A percentile compares a stretch with the other conserved stretches of the same genome.
These are phyloP conservation scores for Typhlichthys eigenmanni DNA, from an alignment of 2,797 vertebrate species.

Conservation along the genomic window DNA sequence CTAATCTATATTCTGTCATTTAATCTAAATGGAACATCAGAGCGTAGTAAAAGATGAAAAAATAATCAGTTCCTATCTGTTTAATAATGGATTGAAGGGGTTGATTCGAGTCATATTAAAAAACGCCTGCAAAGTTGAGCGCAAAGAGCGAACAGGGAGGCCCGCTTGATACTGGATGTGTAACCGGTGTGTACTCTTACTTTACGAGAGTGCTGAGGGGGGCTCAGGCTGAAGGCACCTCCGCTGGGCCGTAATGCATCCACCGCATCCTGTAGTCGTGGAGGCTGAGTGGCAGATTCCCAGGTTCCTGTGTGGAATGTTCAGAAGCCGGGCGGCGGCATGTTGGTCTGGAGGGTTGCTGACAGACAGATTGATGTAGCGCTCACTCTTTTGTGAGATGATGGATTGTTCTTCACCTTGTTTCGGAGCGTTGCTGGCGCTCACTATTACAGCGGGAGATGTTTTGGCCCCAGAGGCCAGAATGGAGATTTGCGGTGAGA, in stretches of 20 bases:
- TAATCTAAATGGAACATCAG: conserved; percentile 19
- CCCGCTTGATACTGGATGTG: conserved; percentile 13
- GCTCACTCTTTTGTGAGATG: conserved; percentile 58
- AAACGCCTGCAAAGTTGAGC: conserved; percentile 17
- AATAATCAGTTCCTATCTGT: not conserved
- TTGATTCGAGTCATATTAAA: conserved; percentile 6
- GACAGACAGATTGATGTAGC: conserved; percentile 71
- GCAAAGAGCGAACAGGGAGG: conserved; percentile 19
- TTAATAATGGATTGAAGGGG: not conserved
- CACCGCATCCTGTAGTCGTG: not conserved
- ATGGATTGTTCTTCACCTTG: conserved; percentile 65
- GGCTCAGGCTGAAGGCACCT: conserved; percentile 39
- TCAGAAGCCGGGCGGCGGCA: conserved; percentile 44
- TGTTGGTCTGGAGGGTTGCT: conserved; percentile 58
- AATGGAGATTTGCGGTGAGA: conserved; percentile 40
- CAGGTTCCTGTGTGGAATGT: conserved; percentile 47
- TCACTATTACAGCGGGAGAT: conserved; percentile 32
- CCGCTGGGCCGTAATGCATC: conserved; percentile 16
- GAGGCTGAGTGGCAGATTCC: conserved; percentile 24
- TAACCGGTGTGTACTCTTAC: conserved; percentile 14
- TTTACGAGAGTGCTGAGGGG: conserved; percentile 32
- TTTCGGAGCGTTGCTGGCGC: conserved; percentile 55
- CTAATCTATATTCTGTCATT: not conserved
- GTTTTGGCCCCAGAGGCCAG: conserved; percentile 39
- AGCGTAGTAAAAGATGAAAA: conserved; percentile 27